A percentile compares a stretch with the other conserved stretches of the same genome.
Evolutionary conservation across 2,888 invertebrate genomes (phyloP).

Genomic region (Mythimna albipuncta): DNA sequence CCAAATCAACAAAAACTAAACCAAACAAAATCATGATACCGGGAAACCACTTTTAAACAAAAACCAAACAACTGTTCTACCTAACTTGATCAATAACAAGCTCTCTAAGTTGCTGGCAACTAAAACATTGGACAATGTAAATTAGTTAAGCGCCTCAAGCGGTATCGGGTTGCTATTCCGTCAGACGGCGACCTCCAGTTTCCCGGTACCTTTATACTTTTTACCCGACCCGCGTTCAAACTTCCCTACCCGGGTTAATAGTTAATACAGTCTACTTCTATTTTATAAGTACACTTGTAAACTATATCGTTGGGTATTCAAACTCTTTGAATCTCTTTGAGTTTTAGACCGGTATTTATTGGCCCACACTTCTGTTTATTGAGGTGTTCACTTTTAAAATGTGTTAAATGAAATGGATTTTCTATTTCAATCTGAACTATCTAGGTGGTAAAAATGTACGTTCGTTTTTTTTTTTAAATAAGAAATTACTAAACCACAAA

Average conservation of each 20-base stretch:
- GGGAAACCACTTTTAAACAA: conserved; percentile 7
- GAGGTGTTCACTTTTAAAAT: background rate
- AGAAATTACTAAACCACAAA: too few relatives aligned
- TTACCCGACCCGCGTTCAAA: conserved; percentile 30
- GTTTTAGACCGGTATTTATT: background rate
- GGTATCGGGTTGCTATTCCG: conserved; percentile 45
- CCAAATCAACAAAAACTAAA: background rate
- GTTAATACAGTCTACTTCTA: conserved; percentile 29
- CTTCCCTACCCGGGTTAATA: conserved; percentile 37
- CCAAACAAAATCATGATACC: conserved; percentile 1
- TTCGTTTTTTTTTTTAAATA: too few relatives aligned
- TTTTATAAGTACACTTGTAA: conserved; percentile 18
- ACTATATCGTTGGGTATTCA: conserved; percentile 12
- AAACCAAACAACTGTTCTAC: conserved; percentile 18
- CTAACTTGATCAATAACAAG: conserved; percentile 25
- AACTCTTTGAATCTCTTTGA: background rate
- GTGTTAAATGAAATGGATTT: background rate
- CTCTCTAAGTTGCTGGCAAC: conserved; percentile 36
- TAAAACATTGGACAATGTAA: conserved; percentile 55
- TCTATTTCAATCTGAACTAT: background rate
- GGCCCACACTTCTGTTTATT: background rate
- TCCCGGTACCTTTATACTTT: conserved; percentile 24
- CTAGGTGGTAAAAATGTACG: too few relatives aligned
- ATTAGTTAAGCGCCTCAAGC: conserved; percentile 49
- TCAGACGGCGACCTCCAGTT: conserved; percentile 29